These are phyloP conservation scores for Rhagonycha lutea DNA, from an alignment of 2,888 invertebrate genomes.

Conservation along the genomic window DNA sequence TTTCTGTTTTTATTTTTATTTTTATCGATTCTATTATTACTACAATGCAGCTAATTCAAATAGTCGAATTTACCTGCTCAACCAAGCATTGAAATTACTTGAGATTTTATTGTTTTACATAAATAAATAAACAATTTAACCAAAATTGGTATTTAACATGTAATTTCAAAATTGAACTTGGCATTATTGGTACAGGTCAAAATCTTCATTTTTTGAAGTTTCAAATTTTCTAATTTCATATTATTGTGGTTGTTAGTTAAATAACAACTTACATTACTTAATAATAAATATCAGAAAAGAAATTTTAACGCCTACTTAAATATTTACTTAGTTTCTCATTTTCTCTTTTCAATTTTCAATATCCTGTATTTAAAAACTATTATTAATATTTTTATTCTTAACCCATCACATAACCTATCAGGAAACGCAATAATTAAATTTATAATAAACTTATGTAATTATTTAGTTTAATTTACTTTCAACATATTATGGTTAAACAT, in stretches of 20 bases:
- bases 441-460: background rate
- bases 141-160: background rate
- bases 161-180: background rate
- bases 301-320: background rate
- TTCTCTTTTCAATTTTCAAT: background rate
- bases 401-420: background rate
- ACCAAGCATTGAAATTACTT: background rate
- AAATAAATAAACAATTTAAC: background rate
- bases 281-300: background rate
- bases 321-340: background rate
- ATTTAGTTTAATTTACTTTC: background rate
- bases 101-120: background rate
- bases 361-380: background rate
- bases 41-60: background rate
- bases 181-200: background rate
- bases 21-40: background rate
- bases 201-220: background rate
- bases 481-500: background rate
- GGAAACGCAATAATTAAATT: background rate
- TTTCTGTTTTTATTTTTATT: background rate
- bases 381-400: background rate
- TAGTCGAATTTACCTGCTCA: background rate
- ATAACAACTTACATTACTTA: background rate
- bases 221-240: background rate
- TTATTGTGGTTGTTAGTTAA: background rate